Percentiles rank a stretch among this genome's conserved stretches.
phyloP scores from a whole-genome alignment of 1,140 invertebrate species.

The roundworm (Caenorhabditis elegans) region DNA sequence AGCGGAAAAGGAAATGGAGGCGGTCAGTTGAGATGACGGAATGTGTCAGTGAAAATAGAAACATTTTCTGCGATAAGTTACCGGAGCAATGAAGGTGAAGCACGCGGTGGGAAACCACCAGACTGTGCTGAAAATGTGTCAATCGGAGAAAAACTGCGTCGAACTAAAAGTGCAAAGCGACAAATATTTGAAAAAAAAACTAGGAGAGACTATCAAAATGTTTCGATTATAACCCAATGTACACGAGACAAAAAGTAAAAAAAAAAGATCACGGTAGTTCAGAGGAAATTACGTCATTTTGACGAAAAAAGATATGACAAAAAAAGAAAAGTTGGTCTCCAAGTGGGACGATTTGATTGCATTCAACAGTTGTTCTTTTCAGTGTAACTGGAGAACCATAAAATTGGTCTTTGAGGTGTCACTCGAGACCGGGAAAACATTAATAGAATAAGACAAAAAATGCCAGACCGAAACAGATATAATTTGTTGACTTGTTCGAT shows the following conservation, averaged over 20 bases:
- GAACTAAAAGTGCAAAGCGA: no score
- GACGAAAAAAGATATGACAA: not conserved
- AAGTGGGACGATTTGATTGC: not conserved
- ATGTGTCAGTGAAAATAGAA: not conserved
- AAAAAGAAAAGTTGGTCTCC: not conserved
- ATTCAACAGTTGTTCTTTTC: conserved; percentile 6
- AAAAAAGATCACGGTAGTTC: not conserved
- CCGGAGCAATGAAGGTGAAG: no score
- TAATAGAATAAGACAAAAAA: not conserved
- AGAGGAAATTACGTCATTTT: not conserved
- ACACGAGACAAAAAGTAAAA: no score
- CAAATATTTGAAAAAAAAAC: no score
- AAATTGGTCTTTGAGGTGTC: not conserved
- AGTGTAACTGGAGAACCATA: not conserved
- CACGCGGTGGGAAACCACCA: no score
- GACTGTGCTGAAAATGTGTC: no score
- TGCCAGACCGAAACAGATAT: not conserved
- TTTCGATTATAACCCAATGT: no score
- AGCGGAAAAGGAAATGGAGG: not conserved
- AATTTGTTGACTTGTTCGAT: not conserved
- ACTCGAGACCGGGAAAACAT: not conserved
- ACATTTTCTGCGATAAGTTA: not conserved
- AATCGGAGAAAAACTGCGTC: no score
- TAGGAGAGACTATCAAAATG: no score
- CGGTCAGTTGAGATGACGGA: no score